These are phyloP conservation scores for Drosophila novamexicana DNA, from an alignment of 1,140 invertebrate genomes.

Conservation along the genomic window DNA sequence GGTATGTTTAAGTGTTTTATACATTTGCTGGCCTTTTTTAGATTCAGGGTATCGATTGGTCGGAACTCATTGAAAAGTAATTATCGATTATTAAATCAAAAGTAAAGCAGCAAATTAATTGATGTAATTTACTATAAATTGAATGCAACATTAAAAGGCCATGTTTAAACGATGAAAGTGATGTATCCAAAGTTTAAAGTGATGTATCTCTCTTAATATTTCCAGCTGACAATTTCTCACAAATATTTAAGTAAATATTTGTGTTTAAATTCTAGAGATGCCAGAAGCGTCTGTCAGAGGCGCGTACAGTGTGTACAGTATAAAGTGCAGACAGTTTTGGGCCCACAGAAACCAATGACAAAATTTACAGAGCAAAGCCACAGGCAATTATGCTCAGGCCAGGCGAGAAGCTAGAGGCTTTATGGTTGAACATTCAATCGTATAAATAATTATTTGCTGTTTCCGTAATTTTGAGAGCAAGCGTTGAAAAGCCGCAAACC, in stretches of 20 bases:
- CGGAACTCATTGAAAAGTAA: too few relatives aligned
- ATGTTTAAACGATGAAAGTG: too few relatives aligned
- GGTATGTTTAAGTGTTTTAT: too few relatives aligned
- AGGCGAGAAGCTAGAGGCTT: slow-evolving; percentile 8
- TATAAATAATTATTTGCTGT: slow-evolving; percentile 71
- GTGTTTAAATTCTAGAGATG: slow-evolving; percentile 6
- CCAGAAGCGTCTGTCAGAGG: not conserved
- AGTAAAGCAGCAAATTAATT: too few relatives aligned
- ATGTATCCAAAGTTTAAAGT: too few relatives aligned
- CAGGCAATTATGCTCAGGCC: slow-evolving; percentile 43
- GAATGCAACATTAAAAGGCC: too few relatives aligned
- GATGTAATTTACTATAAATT: too few relatives aligned
- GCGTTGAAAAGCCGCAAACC: slow-evolving; percentile 55
- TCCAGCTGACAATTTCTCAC: not conserved
- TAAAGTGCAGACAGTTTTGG: slow-evolving; percentile 5
- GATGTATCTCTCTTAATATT: not conserved
- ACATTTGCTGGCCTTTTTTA: too few relatives aligned
- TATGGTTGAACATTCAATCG: not conserved
- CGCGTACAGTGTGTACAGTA: not conserved
- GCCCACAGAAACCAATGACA: slow-evolving; percentile 26
- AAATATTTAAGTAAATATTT: slow-evolving; percentile 25
- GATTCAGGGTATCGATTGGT: too few relatives aligned
- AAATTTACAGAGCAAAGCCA: slow-evolving; percentile 38
- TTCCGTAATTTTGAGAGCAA: slow-evolving; percentile 56
- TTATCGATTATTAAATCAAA: too few relatives aligned